These are phyloP conservation scores for Salmo trutta DNA, from an alignment of 2,797 vertebrate species.

Conservation along the genomic window DNA sequence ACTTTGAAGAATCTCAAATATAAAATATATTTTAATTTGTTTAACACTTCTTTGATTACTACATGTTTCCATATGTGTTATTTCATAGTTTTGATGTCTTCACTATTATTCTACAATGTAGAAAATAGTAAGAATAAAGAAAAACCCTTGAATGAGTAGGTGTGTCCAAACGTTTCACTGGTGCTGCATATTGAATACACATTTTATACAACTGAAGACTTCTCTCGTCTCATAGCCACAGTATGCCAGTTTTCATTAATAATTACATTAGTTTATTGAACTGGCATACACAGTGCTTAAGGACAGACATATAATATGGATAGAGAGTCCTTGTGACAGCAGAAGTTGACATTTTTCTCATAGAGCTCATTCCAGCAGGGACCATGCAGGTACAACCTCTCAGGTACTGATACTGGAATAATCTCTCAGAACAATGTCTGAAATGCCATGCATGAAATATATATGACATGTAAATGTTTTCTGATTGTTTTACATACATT, in stretches of 20 bases:
- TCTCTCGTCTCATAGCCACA: no score
- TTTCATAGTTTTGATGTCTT: no score
- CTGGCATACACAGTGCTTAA: background rate
- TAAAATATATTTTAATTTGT: no score
- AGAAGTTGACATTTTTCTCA: background rate
- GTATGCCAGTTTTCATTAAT: no score
- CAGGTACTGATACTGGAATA: background rate
- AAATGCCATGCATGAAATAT: no score
- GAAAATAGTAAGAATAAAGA: no score
- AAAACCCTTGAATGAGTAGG: no score
- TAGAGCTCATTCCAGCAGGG: background rate
- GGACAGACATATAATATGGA: background rate
- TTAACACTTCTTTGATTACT: no score
- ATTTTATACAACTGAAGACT: background rate
- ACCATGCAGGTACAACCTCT: background rate
- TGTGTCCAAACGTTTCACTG: no score
- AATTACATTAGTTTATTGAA: background rate
- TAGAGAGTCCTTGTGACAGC: background rate
- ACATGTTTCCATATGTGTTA: no score
- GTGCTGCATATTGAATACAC: background rate
- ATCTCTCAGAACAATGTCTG: background rate
- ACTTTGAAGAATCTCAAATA: no score
- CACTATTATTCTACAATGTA: no score
- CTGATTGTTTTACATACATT: background rate
- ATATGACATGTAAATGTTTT: background rate